Evolutionary conservation across 2,888 invertebrate genomes (phyloP), one percentile per base, ranked within the genome.

Genomic region (Rotaria macrura): DNA sequence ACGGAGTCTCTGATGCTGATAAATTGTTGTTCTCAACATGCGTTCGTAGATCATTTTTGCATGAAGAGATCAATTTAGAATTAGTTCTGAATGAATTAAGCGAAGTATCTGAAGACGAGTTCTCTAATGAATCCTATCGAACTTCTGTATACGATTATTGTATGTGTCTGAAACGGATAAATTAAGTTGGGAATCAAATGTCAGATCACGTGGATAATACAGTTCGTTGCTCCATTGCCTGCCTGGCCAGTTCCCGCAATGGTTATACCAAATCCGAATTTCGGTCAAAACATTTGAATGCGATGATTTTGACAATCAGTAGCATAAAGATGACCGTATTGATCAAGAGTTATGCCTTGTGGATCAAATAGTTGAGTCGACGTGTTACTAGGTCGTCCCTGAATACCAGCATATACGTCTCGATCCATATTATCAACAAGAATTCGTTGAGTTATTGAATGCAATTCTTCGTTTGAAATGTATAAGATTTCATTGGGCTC

Each of bases 261-360:
- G 9, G 74, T 74, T 4, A 74, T 74, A 74, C 74, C 74, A 38
- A 17, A 34, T 74, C 34, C 10, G 38, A 38, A 14, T 17, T 38
- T 23, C 38, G 74, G 74, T 38, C 74, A 74, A 74, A 74, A 74
- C 74, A 74, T 74, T 74, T 74, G 74, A 9, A 74, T 74, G 5
- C 74, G 34, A 74, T 74, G 74, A 74, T 74, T 74, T 74, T 38
- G 38, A 34, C 38, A 74, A 74, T 74, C 74, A 74, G 74, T 20
- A 38, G 38, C 38, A 40, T 74, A 74, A 38, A 74, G 38, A 74
- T 74, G 34, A 38, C 74, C 74, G 38, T 74, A 74, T 74, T 38
- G 34, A 74, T 74, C 74, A 38, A 34, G 74, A 74, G 74, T 74
- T 74, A 74, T 17, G 9, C 74, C 74, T 74, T 74, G 9, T n/a